Conservation (phyloP, 2,797 vertebrate species). For the Galaxias olidus region DNA sequence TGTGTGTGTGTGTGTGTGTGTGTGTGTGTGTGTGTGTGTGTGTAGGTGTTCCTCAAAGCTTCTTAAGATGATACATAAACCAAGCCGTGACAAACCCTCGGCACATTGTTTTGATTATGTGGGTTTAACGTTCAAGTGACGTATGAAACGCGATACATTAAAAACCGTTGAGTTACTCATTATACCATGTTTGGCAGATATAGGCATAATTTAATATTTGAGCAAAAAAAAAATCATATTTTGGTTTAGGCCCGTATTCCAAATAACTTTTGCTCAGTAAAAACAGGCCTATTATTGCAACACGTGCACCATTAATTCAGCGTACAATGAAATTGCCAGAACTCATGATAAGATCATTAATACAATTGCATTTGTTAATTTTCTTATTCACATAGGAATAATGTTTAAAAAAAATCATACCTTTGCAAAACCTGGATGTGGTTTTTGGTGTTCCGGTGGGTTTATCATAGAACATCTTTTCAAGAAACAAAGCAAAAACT, state of each 20-base stretch:
- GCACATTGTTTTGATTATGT: conserved; percentile 86
- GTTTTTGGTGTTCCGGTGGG: not conserved
- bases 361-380: too few species aligned
- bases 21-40: conserved; percentile 47
- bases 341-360: too few species aligned
- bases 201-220: conserved; percentile 1
- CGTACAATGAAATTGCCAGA: too few species aligned
- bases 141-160: conserved; percentile 47
- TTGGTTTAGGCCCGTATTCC: too few species aligned
- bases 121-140: conserved; percentile 68
- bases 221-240: too few species aligned
- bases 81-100: conserved; percentile 94
- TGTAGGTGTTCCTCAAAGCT: conserved; percentile 90
- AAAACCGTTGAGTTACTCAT: not conserved
- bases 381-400: not conserved
- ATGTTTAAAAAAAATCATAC: conserved; percentile 37
- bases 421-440: conserved; percentile 18
- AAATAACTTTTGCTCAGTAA: too few species aligned
- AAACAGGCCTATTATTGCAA: too few species aligned
- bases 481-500: too few species aligned
- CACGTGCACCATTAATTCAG: too few species aligned
- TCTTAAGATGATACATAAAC: conserved; percentile 98
- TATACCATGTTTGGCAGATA: not conserved
- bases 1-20: conserved; percentile 27
- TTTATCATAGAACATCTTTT: too few species aligned